A percentile compares a stretch with the other conserved stretches of the same genome.
Evolutionary conservation across 2,888 invertebrate genomes (phyloP).

Genomic region (Plutella xylostella): DNA sequence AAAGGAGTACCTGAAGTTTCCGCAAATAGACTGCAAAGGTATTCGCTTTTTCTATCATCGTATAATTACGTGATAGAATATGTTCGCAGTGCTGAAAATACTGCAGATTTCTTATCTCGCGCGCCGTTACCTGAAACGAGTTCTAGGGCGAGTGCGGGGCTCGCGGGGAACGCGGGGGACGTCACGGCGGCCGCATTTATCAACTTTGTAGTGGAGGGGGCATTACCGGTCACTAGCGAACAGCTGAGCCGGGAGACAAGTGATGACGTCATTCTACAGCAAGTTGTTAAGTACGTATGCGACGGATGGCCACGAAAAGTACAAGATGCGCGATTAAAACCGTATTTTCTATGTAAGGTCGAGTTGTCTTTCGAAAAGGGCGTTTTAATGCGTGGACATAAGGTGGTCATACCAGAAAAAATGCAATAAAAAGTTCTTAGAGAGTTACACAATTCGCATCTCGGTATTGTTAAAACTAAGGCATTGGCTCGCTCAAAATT

Average conservation of each 20-base stretch:
- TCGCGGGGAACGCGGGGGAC: background rate
- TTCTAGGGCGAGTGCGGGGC: background rate
- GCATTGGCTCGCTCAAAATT: background rate
- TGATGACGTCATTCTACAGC: background rate
- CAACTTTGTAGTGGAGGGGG: background rate
- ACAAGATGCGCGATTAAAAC: background rate
- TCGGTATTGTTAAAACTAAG: slow-evolving; percentile 2
- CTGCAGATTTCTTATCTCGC: slow-evolving; percentile 2
- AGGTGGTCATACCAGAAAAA: background rate
- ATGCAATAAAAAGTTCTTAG: background rate
- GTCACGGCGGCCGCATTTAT: background rate
- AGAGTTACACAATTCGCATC: background rate
- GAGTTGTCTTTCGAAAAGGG: slow-evolving; percentile 4
- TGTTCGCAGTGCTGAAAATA: slow-evolving; percentile 16
- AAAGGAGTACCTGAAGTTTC: slow-evolving; percentile 23
- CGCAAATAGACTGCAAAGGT: slow-evolving; percentile 15
- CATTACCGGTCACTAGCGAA: background rate
- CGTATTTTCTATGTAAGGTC: background rate
- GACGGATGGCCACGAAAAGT: background rate
- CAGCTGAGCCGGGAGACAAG: background rate
- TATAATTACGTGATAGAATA: slow-evolving; percentile 25
- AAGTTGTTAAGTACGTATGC: background rate
- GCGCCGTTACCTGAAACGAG: background rate
- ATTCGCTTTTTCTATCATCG: slow-evolving; percentile 7
- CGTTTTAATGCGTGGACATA: slow-evolving; percentile 2